These are phyloP conservation scores for Ormyrus nitidulus DNA, from an alignment of 2,888 invertebrate species.

Conservation along the genomic window DNA sequence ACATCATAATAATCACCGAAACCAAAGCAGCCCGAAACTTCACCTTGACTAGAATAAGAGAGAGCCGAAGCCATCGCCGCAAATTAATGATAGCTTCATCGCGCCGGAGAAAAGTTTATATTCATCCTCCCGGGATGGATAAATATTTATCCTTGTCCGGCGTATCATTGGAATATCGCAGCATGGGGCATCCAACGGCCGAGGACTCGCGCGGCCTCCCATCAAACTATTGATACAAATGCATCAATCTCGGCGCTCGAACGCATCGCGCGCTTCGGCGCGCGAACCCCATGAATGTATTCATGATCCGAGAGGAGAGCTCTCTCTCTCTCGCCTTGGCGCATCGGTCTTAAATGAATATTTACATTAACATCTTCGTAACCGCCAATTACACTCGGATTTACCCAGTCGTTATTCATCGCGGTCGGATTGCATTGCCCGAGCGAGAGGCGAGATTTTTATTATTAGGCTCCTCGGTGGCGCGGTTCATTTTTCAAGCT, in stretches of 20 bases:
- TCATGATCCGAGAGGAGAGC: slow-evolving; percentile 57
- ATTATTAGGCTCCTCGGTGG: too few species aligned
- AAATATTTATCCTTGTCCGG: slow-evolving; percentile 72
- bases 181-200: slow-evolving; percentile 59
- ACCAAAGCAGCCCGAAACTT: too few species aligned
- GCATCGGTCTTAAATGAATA: slow-evolving; percentile 66
- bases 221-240: slow-evolving; percentile 63
- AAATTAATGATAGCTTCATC: slow-evolving; percentile 61
- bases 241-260: slow-evolving; percentile 70
- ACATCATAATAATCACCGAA: too few species aligned
- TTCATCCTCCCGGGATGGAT: slow-evolving; percentile 67
- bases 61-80: not conserved
- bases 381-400: slow-evolving; percentile 52
- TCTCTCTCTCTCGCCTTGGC: slow-evolving; percentile 17
- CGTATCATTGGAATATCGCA: slow-evolving; percentile 49
- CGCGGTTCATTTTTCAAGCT: too few species aligned
- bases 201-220: slow-evolving; percentile 55
- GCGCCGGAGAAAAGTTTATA: slow-evolving; percentile 63
- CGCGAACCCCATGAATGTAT: slow-evolving; percentile 61
- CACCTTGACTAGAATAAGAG: too few species aligned
- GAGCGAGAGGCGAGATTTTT: not conserved
- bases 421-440: slow-evolving; percentile 9
- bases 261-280: slow-evolving; percentile 53
- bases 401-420: slow-evolving; percentile 28
- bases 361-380: slow-evolving; percentile 68